Evolutionary conservation across 2,113 vertebrate species (phyloP).

Genomic region (Pangasianodon hypophthalmus): DNA sequence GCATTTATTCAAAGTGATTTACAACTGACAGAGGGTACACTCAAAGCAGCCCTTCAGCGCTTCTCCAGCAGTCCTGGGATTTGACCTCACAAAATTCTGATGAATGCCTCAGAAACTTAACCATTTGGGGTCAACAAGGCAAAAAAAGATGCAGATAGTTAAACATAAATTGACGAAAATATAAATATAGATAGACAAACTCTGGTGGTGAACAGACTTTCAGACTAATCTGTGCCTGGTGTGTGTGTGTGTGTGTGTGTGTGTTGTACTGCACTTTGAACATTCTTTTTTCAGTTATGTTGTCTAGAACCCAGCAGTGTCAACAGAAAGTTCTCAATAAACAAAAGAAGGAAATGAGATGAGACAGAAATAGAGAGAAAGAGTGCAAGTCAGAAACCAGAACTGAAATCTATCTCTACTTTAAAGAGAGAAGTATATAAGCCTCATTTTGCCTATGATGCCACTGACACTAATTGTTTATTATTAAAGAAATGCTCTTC

Average conservation of each 20-base stretch:
- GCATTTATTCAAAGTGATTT: not conserved
- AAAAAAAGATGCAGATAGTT: not conserved
- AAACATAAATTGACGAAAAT: not conserved
- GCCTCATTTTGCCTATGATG: not conserved
- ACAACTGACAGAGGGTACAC: not conserved
- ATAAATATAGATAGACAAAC: not conserved
- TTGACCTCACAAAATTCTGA: not conserved
- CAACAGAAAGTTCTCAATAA: conserved; percentile 15
- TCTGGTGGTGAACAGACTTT: not conserved
- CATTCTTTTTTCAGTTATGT: conserved; percentile 21
- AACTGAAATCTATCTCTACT: not conserved
- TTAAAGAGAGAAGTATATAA: not conserved
- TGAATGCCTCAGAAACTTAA: not conserved
- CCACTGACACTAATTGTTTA: not conserved
- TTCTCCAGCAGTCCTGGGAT: not conserved
- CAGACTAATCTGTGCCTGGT: not conserved
- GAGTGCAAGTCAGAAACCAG: not conserved
- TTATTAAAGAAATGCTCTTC: not conserved
- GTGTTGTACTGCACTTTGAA: conserved; percentile 15
- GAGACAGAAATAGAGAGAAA: not conserved
- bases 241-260: conserved; percentile 3
- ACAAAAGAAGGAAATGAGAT: conserved; percentile 6
- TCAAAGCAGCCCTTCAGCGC: not conserved
- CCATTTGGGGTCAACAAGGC: not conserved
- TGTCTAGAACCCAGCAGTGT: conserved; percentile 2